Evolutionary conservation across 1,140 invertebrate species (phyloP).

Genomic region (Drosophila insularis): DNA sequence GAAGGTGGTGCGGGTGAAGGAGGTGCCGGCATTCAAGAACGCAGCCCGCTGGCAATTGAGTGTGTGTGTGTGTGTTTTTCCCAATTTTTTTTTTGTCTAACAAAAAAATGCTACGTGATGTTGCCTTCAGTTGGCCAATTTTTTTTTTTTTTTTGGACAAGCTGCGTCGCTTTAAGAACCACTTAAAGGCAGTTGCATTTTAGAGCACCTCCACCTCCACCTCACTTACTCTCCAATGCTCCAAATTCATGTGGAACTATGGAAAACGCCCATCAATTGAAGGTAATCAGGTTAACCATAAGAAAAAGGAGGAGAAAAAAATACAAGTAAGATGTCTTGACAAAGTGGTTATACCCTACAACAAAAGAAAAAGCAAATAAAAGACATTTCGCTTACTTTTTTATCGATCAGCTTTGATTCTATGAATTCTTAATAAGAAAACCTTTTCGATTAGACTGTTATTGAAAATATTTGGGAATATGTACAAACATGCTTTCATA

Average conservation of each 20-base stretch:
- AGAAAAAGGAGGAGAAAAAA: neutral
- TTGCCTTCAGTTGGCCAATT: conserved; percentile 69
- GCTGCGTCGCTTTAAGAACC: conserved; percentile 18
- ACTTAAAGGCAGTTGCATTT: conserved; percentile 25
- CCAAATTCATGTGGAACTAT: neutral
- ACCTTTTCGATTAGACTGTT: too few relatives aligned
- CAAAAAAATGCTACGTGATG: conserved; percentile 55
- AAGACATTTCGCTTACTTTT: too few relatives aligned
- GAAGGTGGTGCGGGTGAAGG: neutral
- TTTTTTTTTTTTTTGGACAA: conserved; percentile 33
- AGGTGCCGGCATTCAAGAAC: neutral
- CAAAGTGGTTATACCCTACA: too few relatives aligned
- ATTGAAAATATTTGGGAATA: too few relatives aligned
- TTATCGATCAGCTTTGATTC: too few relatives aligned
- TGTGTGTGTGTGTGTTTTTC: neutral
- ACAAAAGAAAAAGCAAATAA: too few relatives aligned
- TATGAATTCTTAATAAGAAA: too few relatives aligned
- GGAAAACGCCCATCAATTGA: neutral
- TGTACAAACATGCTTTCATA: too few relatives aligned
- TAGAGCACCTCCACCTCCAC: conserved; percentile 8
- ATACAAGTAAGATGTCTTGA: too few relatives aligned
- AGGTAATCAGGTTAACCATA: neutral
- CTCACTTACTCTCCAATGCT: neutral
- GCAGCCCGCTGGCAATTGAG: conserved; percentile 18
- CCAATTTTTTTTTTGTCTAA: neutral